Evolutionary conservation across 1,140 invertebrate species (phyloP).

Genomic region (Pemphigus obesinymphae): DNA sequence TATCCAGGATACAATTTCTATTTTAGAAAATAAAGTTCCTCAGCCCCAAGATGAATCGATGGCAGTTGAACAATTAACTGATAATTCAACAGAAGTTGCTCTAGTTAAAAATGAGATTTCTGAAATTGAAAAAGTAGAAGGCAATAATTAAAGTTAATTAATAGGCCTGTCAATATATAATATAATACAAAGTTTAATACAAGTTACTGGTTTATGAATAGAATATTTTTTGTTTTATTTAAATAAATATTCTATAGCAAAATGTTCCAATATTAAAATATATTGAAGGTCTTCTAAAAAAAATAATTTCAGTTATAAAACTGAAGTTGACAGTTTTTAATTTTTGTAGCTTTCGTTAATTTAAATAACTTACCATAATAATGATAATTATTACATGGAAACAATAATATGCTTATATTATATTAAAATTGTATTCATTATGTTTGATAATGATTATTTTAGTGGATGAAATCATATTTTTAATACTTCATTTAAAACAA

Average conservation of each 20-base stretch:
- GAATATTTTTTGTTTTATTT: not conserved
- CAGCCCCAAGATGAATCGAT: not conserved
- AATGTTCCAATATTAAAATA: not conserved
- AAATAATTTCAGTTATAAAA: not conserved
- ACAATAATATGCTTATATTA: not conserved
- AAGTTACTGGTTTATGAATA: not conserved
- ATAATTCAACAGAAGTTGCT: not conserved
- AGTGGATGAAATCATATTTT: not conserved
- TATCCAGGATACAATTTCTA: slow-evolving; percentile 78
- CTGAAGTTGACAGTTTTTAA: not conserved
- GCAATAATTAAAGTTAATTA: not conserved
- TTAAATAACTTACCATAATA: not conserved
- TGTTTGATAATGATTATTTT: not conserved
- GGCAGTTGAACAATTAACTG: not conserved
- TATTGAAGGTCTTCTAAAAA: not conserved
- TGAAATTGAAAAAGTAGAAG: not conserved
- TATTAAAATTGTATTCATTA: not conserved
- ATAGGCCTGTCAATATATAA: not conserved
- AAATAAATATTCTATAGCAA: not conserved
- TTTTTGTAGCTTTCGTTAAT: not conserved
- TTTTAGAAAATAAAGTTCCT: slow-evolving; percentile 66
- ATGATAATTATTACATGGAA: not conserved
- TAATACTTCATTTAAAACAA: not conserved
- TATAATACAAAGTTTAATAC: not conserved
- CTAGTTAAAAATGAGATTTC: not conserved